These are phyloP conservation scores for Acleris literana DNA, from an alignment of 2,888 invertebrate genomes.

Conservation along the genomic window DNA sequence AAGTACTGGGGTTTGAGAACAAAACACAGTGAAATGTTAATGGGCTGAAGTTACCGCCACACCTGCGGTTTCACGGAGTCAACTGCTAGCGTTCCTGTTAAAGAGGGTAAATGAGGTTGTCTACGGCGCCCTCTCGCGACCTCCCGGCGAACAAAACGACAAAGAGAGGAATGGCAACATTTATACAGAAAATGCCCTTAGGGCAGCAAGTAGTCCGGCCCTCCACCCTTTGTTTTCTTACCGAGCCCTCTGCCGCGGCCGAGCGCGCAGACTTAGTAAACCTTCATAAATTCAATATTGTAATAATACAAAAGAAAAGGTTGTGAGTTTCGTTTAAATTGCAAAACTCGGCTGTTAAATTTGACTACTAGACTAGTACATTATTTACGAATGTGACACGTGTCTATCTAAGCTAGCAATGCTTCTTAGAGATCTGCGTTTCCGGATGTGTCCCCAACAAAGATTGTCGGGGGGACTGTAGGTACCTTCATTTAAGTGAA, in stretches of 20 bases:
- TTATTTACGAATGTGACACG: too few relatives aligned
- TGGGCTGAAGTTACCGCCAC: conserved; percentile 68
- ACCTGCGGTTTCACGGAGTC: conserved; percentile 66
- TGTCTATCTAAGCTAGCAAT: neutral
- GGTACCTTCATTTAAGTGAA: conserved; percentile 30
- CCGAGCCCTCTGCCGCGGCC: conserved; percentile 52
- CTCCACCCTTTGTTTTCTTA: conserved; percentile 74
- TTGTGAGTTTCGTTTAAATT: conserved; percentile 20
- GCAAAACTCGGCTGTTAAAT: conserved; percentile 9
- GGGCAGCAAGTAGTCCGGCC: conserved; percentile 61
- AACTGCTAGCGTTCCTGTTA: conserved; percentile 58
- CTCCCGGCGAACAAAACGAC: conserved; percentile 67
- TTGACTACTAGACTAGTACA: conserved; percentile 1
- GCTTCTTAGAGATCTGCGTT: conserved; percentile 16
- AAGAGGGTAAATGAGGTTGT: conserved; percentile 69
- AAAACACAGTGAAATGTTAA: conserved; percentile 69
- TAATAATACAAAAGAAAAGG: conserved; percentile 27
- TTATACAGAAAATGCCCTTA: conserved; percentile 74
- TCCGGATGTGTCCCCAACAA: conserved; percentile 21
- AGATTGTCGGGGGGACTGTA: conserved; percentile 16
- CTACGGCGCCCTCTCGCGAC: conserved; percentile 66
- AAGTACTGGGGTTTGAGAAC: conserved; percentile 55
- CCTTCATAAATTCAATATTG: conserved; percentile 49
- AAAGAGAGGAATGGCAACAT: conserved; percentile 68
- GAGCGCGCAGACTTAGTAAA: conserved; percentile 48